Base-by-base conservation (phyloP, 2,797 vertebrate genomes). In the Glyptemys insculpta region DNA sequence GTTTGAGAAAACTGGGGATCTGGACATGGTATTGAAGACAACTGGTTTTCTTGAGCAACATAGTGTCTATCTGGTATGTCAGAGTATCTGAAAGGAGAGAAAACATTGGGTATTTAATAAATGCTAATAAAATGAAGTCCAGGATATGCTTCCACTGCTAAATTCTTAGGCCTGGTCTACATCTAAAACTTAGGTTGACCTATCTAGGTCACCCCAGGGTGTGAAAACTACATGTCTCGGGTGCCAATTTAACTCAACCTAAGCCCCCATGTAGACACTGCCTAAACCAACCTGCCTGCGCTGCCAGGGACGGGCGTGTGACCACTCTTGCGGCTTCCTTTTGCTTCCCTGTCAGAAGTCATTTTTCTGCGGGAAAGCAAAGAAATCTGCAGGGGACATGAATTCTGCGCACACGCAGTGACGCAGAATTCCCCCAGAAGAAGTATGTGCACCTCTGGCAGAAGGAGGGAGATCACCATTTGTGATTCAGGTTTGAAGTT, bases 71-170 rank as follows among this genome's bases (percentile, higher is more conserved):
- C 95, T 0, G 92, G 88, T 5, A 86, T 41, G 86, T 97, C 95
- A 47, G 95, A 96, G 83, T 96, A 92, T 93, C 98, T 98, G 93
- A n/a, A 85, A 97, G 87, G 79, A 96, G 15, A 96, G 21, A 31
- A 96, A 96, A 86, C 12, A 12, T 3, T 11, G 5, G 14, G 84
- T n/a, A 68, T 0, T 94, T 83, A 83, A 91, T 25, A 86, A 25
- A 91, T 53, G 34, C 34, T 0, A 90, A 72, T 0, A 0, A 89
- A 92, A 89, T 34, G 23, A 93, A 81, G 6, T 74, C 72, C 12
- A 15, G 92, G 41, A 21, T 50, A 37, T 1, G 15, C 7, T 8
- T 49, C 57, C 76, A 18, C 76, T 10, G 4, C n/a, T 78, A 4
- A 53, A 74, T 74, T 92, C 87, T 89, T 91, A 4, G 1, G 27